Conservation (phyloP, 1,140 invertebrate species). For the Sitobion miscanthi region DNA sequence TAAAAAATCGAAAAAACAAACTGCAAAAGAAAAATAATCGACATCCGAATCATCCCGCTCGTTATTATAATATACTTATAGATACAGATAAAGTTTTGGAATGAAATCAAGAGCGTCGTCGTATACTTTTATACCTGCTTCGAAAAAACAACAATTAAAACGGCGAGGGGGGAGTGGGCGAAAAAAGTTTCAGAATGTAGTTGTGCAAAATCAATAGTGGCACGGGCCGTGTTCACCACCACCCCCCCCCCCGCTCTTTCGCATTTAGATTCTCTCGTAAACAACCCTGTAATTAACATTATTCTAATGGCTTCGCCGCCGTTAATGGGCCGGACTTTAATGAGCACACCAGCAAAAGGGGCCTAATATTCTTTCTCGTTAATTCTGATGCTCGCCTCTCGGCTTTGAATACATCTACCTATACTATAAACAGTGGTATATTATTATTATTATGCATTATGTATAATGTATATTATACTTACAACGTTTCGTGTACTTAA, state of each 20-base stretch:
- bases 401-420: background rate
- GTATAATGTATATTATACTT: background rate
- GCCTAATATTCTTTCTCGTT: slow-evolving; percentile 16
- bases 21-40: background rate
- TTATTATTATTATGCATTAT: slow-evolving; percentile 9
- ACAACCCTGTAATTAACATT: slow-evolving; percentile 38
- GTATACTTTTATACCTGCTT: background rate
- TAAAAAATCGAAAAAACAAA: background rate
- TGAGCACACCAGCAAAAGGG: slow-evolving; percentile 5
- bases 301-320: background rate
- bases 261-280: background rate
- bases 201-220: slow-evolving; percentile 22
- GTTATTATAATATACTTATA: background rate
- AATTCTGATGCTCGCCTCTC: background rate
- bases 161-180: too few relatives aligned
- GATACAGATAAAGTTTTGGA: background rate
- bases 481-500: background rate
- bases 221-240: background rate
- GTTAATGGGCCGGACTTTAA: slow-evolving; percentile 27
- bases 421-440: background rate
- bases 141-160: background rate
- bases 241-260: too few relatives aligned
- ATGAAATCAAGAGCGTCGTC: background rate
- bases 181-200: background rate
- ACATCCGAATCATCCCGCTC: background rate